Evolutionary conservation across 1,140 invertebrate species (phyloP).

Genomic region (Pollicipes pollicipes): DNA sequence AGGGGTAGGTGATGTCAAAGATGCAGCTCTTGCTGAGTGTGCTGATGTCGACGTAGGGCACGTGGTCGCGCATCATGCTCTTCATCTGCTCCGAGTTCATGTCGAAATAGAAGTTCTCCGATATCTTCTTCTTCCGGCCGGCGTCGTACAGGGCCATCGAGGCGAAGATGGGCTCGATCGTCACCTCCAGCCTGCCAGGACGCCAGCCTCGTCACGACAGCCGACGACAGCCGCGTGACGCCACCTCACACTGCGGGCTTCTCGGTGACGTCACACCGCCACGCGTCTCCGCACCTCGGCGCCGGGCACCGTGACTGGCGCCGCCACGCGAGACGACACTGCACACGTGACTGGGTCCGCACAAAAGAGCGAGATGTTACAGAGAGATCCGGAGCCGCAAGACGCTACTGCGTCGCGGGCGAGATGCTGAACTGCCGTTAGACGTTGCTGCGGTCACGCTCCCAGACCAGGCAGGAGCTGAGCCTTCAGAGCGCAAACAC

Average conservation of each 20-base stretch:
- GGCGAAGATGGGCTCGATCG: constrained; percentile 86
- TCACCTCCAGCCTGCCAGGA: constrained; percentile 50
- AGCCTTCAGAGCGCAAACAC: too few relatives aligned
- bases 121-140: constrained; percentile 77
- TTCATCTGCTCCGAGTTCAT: constrained; percentile 70
- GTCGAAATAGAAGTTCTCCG: constrained; percentile 93
- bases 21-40: constrained; percentile 69
- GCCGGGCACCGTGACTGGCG: constrained; percentile 13
- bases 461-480: too few relatives aligned
- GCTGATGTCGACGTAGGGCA: constrained; percentile 32
- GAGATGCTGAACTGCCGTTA: too few relatives aligned
- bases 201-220: background rate
- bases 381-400: too few relatives aligned
- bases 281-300: constrained; percentile 13
- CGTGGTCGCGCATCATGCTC: constrained; percentile 64
- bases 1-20: constrained; percentile 67
- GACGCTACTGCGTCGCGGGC: too few relatives aligned
- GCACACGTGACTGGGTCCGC: constrained; percentile 8
- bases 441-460: too few relatives aligned
- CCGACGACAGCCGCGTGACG: background rate
- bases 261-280: background rate
- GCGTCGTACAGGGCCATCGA: constrained; percentile 84
- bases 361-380: too few relatives aligned
- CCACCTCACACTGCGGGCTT: background rate
- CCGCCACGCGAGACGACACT: constrained; percentile 10